A percentile compares a stretch with the other conserved stretches of the same genome.
These are phyloP conservation scores for Pherbina coryleti DNA, from an alignment of 2,888 invertebrate species.

Conservation along the genomic window DNA sequence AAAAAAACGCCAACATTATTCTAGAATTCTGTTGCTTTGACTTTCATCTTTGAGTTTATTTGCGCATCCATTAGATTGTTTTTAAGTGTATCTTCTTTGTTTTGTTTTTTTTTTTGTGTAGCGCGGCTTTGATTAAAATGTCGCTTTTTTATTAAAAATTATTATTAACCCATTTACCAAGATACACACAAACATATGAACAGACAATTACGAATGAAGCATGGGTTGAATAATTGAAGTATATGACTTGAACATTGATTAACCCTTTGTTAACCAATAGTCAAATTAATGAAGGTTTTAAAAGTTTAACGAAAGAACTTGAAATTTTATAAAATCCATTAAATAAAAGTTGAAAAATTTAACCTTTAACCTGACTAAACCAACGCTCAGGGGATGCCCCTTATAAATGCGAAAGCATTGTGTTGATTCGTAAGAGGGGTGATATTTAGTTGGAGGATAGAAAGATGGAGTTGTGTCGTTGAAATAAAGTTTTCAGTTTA, in stretches of 20 bases:
- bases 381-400: too few species aligned
- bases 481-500: too few species aligned
- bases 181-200: neutral
- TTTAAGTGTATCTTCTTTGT: neutral
- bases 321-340: too few species aligned
- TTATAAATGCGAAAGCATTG: too few species aligned
- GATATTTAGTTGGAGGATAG: too few species aligned
- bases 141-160: conserved; percentile 50
- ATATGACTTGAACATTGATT: neutral
- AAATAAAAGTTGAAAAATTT: too few species aligned
- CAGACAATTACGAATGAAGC: neutral
- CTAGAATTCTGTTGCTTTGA: neutral
- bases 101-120: neutral
- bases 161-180: conserved; percentile 44
- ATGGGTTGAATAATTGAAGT: too few species aligned
- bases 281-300: neutral
- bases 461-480: too few species aligned
- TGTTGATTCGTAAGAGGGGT: too few species aligned
- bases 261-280: neutral
- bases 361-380: too few species aligned
- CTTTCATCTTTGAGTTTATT: neutral
- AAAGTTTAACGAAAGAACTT: too few species aligned
- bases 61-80: conserved; percentile 20
- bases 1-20: neutral
- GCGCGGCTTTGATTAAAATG: conserved; percentile 49